Evolutionary conservation across 2,797 vertebrate genomes (phyloP).

Genomic region (Prunella strophiata): DNA sequence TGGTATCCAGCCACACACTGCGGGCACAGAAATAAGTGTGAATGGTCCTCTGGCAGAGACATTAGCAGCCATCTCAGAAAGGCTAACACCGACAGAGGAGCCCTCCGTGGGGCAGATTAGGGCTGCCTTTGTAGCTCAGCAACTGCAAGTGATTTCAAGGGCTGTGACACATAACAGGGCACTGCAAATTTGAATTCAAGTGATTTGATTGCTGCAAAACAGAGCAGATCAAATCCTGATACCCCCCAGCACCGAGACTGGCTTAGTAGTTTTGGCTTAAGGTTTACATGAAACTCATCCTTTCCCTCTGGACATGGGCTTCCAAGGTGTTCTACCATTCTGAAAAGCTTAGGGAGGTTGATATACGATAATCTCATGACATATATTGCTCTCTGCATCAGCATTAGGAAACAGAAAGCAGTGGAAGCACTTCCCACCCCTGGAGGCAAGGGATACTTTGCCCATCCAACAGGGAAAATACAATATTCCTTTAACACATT

Average conservation of each 20-base stretch:
- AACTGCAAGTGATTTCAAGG: background rate
- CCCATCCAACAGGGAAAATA: background rate
- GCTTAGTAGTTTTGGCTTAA: background rate
- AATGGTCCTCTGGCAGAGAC: background rate
- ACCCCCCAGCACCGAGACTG: background rate
- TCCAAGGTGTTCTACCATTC: background rate
- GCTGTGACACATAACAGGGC: background rate
- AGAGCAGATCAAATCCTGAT: background rate
- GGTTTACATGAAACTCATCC: background rate
- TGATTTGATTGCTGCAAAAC: background rate
- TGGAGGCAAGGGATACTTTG: background rate
- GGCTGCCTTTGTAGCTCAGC: background rate
- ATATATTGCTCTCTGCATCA: background rate
- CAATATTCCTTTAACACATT: background rate
- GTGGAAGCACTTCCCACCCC: background rate
- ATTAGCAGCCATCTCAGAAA: background rate
- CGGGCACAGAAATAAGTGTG: background rate
- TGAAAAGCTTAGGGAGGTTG: background rate
- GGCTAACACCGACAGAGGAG: background rate
- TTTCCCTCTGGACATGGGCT: background rate
- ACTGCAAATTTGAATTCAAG: background rate
- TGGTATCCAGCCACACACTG: slow-evolving; percentile 92
- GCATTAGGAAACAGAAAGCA: background rate
- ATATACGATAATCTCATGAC: background rate
- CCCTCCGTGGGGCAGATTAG: background rate